These are phyloP conservation scores for Zosterops japonicus DNA, from an alignment of 2,113 vertebrate species.

Conservation along the genomic window DNA sequence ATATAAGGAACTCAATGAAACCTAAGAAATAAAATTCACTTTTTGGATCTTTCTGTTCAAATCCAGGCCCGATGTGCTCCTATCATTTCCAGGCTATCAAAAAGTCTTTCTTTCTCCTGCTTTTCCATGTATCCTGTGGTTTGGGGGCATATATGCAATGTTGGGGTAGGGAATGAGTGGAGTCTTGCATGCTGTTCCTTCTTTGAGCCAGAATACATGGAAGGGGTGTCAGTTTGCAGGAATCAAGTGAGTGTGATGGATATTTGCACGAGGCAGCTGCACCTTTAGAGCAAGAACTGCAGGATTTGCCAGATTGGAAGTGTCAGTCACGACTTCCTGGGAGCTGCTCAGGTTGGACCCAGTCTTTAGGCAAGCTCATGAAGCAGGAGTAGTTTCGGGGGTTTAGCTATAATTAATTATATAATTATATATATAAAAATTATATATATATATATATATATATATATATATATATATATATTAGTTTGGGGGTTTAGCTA, in stretches of 20 bases:
- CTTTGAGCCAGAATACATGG: neutral
- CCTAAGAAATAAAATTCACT: neutral
- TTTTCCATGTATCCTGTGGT: neutral
- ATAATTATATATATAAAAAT: too few relatives aligned
- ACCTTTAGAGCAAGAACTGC: fast-evolving
- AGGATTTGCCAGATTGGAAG: neutral
- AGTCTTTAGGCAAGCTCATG: neutral
- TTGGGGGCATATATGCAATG: neutral
- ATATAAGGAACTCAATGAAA: neutral
- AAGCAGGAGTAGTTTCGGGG: neutral
- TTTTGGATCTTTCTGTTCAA: neutral
- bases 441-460: too few relatives aligned
- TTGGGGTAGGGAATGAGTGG: neutral
- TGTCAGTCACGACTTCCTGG: neutral
- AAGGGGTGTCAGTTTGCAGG: neutral
- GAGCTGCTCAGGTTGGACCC: neutral
- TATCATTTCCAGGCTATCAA: neutral
- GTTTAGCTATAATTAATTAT: too few relatives aligned
- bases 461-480: too few relatives aligned
- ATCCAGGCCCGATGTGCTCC: neutral
- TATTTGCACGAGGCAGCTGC: neutral
- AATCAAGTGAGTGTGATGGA: neutral
- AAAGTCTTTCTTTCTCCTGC: neutral
- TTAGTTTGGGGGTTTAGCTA: neutral
- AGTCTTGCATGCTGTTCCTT: neutral